Evolutionary conservation across 2,113 vertebrate species (phyloP).

Genomic region (Pampusana beccarii): DNA sequence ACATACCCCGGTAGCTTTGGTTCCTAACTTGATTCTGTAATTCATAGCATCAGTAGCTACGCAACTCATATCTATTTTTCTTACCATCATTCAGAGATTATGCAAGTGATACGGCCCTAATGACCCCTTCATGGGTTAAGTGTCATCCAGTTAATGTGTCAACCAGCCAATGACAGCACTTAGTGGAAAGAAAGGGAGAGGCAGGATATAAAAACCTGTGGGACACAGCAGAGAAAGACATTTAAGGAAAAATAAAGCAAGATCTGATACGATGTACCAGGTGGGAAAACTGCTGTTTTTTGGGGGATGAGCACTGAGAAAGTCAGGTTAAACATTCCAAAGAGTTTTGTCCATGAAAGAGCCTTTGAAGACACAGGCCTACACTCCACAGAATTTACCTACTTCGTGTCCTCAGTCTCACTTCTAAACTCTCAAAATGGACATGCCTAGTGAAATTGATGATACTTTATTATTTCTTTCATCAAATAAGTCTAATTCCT

Average conservation of each 20-base stretch:
- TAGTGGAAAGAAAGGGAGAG: neutral
- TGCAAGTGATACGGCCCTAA: neutral
- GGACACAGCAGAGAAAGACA: neutral
- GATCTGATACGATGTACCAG: neutral
- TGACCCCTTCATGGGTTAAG: neutral
- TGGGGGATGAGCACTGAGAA: neutral
- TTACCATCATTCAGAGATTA: neutral
- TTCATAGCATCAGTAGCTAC: rapidly evolving
- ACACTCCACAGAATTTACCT: neutral
- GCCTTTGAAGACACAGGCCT: neutral
- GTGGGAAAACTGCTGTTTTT: neutral
- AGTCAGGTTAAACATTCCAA: neutral
- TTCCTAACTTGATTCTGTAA: neutral
- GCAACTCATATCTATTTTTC: neutral
- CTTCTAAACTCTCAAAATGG: neutral
- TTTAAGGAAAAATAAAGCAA: neutral
- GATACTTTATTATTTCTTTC: neutral
- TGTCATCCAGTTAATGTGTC: no score
- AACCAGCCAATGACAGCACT: neutral
- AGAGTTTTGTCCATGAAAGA: neutral
- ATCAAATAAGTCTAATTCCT: neutral
- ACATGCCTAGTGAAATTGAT: neutral
- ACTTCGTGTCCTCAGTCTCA: neutral
- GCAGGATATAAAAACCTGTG: neutral
- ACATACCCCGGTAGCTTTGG: neutral